Evolutionary conservation across 2,888 invertebrate genomes (phyloP).

Genomic region (Parthenolecanium corni): DNA sequence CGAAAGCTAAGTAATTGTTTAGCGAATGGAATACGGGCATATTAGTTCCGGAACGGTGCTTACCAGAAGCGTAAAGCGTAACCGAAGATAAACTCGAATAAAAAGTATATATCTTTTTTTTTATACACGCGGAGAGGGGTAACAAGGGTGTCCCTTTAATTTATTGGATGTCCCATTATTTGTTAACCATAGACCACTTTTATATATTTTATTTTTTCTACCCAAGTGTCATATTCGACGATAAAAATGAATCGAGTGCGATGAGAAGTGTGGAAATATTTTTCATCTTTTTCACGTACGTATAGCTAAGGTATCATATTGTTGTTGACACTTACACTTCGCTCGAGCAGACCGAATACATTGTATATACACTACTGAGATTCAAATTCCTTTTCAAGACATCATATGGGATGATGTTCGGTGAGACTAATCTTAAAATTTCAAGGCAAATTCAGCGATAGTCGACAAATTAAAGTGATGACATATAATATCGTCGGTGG

Average conservation of each 20-base stretch:
- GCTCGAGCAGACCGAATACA: no score
- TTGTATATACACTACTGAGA: no score
- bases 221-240: slow-evolving; percentile 25
- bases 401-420: no score
- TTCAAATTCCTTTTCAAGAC: no score
- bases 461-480: no score
- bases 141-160: slow-evolving; percentile 26
- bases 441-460: no score
- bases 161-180: slow-evolving; percentile 24
- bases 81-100: slow-evolving; percentile 29
- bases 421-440: no score
- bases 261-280: no score
- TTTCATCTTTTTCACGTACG: no score
- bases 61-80: slow-evolving; percentile 28
- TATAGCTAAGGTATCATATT: no score
- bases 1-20: slow-evolving; percentile 29
- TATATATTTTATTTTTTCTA: slow-evolving; percentile 5
- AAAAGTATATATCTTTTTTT: slow-evolving; percentile 1
- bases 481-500: no score
- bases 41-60: slow-evolving; percentile 28
- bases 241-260: slow-evolving; percentile 2
- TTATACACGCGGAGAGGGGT: not conserved
- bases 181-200: slow-evolving; percentile 26
- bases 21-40: slow-evolving; percentile 27
- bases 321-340: no score